Percentiles rank a stretch among this genome's conserved stretches.
These are phyloP conservation scores for Rhinogobio ventralis DNA, from an alignment of 2,797 vertebrate genomes.

Conservation along the genomic window DNA sequence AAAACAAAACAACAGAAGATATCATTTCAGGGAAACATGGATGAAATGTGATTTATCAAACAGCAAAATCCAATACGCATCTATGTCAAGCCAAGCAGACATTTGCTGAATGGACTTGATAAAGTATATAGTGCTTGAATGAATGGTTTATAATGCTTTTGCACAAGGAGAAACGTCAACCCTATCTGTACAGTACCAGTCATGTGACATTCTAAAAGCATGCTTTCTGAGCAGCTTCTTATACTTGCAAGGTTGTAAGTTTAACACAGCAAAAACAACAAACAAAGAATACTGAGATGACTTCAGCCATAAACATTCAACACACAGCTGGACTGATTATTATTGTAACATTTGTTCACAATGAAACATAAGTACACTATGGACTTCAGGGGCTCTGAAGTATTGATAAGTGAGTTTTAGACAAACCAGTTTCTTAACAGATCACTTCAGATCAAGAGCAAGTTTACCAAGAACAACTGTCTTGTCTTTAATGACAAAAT, in stretches of 20 bases:
- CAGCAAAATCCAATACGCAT: background rate
- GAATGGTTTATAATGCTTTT: conserved; percentile 2
- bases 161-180: background rate
- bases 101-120: background rate
- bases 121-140: conserved; percentile 5
- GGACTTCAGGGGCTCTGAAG: background rate
- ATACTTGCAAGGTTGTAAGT: conserved; percentile 2
- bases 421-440: background rate
- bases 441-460: background rate
- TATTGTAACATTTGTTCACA: background rate
- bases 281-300: background rate
- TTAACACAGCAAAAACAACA: conserved; percentile 14
- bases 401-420: background rate
- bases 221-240: conserved; percentile 6
- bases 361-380: background rate
- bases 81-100: background rate
- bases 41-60: conserved; percentile 1
- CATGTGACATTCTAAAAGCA: background rate
- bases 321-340: background rate
- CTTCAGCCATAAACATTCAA: background rate
- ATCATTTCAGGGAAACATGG: conserved; percentile 21
- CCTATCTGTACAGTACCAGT: background rate
- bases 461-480: conserved; percentile 1
- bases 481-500: background rate
- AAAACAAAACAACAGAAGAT: conserved; percentile 1